phyloP scores from a whole-genome alignment of 2,797 vertebrate genomes.

The Lophura swinhoii region DNA sequence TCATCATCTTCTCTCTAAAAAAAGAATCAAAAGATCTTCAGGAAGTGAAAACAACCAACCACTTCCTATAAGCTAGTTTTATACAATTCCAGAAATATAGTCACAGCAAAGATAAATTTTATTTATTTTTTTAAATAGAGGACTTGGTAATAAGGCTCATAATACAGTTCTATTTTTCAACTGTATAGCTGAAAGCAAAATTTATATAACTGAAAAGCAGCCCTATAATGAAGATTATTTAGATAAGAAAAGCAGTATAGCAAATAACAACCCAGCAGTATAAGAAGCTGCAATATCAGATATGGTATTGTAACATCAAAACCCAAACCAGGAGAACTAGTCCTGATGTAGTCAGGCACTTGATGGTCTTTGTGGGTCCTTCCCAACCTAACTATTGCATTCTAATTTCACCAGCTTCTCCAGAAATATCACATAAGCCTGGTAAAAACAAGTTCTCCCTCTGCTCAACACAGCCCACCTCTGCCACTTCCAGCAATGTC shows the following conservation, averaged over 20 bases:
- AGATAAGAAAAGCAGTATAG: background rate
- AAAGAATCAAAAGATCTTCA: background rate
- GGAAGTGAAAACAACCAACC: background rate
- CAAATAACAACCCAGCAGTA: background rate
- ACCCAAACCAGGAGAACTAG: background rate
- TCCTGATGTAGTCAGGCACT: background rate
- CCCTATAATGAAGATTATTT: background rate
- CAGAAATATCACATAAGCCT: background rate
- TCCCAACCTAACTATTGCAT: background rate
- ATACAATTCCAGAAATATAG: background rate
- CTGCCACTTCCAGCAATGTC: background rate
- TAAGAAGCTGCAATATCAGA: background rate
- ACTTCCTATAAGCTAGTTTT: background rate
- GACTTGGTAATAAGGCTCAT: background rate
- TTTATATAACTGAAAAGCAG: background rate
- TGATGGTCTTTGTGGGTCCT: background rate
- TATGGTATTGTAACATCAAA: background rate
- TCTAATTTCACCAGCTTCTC: background rate
- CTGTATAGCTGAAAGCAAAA: background rate
- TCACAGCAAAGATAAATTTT: background rate
- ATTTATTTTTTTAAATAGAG: fast-evolving
- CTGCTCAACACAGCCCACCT: background rate
- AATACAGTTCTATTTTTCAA: background rate
- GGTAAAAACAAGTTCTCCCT: background rate
- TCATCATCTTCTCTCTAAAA: conserved; percentile 90